These are phyloP conservation scores for Pseudomyrmex cubaensis DNA, from an alignment of 1,140 invertebrate genomes.

Conservation along the genomic window DNA sequence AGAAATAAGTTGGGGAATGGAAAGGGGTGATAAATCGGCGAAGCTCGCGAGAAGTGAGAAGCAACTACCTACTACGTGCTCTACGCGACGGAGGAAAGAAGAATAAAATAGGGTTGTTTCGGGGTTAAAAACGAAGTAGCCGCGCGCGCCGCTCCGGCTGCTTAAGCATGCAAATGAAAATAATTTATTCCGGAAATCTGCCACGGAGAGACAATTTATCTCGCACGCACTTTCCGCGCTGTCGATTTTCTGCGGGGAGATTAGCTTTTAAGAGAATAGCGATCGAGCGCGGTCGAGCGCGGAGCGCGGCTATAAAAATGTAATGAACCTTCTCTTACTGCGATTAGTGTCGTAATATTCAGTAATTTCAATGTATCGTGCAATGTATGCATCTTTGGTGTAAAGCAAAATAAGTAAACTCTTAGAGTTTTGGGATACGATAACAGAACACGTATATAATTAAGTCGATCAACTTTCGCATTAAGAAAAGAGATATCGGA, in stretches of 20 bases:
- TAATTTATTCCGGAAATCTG: conserved; percentile 75
- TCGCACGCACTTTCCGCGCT: conserved; percentile 34
- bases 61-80: conserved; percentile 19
- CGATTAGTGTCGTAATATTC: not conserved
- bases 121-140: conserved; percentile 61
- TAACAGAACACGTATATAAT: not conserved
- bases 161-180: conserved; percentile 79
- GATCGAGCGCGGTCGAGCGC: not conserved
- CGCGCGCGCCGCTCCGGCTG: conserved; percentile 56
- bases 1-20: conserved; percentile 66
- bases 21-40: conserved; percentile 69
- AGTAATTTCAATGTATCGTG: not conserved
- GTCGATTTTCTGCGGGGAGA: conserved; percentile 25
- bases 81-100: conserved; percentile 10
- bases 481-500: not conserved
- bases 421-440: too few relatives aligned
- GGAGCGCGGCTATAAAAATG: not conserved
- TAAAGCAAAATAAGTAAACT: too few relatives aligned
- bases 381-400: too few relatives aligned
- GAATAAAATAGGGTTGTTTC: conserved; percentile 60
- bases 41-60: conserved; percentile 61
- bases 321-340: not conserved
- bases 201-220: conserved; percentile 53
- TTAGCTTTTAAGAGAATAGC: not conserved
- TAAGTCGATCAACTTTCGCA: not conserved